Conservation (phyloP, 2,888 invertebrate species). For the Acanthosepion pharaonis region DNA sequence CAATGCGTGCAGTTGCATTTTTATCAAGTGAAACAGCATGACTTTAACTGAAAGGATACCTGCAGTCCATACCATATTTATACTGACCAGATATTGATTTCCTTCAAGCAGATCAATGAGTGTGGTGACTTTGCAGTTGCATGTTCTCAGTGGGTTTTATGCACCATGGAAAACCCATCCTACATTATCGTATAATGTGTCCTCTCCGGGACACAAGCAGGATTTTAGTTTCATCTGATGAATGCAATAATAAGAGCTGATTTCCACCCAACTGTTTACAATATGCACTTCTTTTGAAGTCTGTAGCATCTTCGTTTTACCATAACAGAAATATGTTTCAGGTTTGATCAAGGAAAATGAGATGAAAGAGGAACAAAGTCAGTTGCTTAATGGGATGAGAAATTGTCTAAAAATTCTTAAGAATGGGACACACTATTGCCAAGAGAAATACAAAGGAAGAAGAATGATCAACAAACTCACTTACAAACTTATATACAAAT, state of each 20-base stretch:
- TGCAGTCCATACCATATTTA: too few relatives aligned
- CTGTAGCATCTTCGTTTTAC: not conserved
- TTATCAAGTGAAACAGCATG: too few relatives aligned
- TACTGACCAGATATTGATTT: not conserved
- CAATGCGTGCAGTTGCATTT: too few relatives aligned
- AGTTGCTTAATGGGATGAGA: not conserved
- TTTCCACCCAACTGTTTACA: not conserved
- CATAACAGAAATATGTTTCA: not conserved
- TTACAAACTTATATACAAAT: too few relatives aligned
- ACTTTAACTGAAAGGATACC: too few relatives aligned
- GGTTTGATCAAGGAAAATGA: not conserved
- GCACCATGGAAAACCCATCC: not conserved
- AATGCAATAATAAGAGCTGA: not conserved
- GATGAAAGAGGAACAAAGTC: not conserved
- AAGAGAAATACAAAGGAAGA: too few relatives aligned
- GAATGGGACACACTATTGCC: too few relatives aligned
- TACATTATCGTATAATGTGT: too few relatives aligned
- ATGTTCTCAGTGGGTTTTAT: slow-evolving; percentile 33
- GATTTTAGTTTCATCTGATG: not conserved
- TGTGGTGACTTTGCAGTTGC: not conserved
- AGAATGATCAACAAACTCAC: too few relatives aligned
- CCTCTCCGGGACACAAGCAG: too few relatives aligned
- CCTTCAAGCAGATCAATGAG: not conserved
- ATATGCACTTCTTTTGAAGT: not conserved
- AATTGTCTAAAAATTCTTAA: too few relatives aligned